Evolutionary conservation across 2,113 vertebrate genomes (phyloP).

Genomic region (Piprites chloris): DNA sequence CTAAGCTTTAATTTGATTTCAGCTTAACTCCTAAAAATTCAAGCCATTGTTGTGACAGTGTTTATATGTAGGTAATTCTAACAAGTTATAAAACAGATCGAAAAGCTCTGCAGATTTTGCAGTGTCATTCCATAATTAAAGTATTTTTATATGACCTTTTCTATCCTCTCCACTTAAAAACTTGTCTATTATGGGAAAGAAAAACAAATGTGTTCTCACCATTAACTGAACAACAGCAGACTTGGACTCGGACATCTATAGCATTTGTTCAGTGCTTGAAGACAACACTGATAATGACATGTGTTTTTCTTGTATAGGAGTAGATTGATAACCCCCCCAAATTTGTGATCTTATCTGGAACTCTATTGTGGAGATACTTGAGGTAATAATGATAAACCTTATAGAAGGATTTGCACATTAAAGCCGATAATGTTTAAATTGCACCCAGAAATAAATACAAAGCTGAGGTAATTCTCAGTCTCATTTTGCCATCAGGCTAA

Average conservation of each 20-base stretch:
- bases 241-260: not conserved
- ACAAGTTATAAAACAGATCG: not conserved
- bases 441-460: not conserved
- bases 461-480: not conserved
- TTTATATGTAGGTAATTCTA: not conserved
- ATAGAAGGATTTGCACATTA: not conserved
- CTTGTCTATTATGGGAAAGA: not conserved
- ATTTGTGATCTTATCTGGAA: not conserved
- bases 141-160: not conserved
- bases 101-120: not conserved
- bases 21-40: not conserved
- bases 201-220: not conserved
- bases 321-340: not conserved
- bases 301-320: not conserved
- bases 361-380: not conserved
- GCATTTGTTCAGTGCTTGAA: not conserved
- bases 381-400: not conserved
- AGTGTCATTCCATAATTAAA: not conserved
- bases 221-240: not conserved
- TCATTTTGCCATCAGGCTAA: not conserved
- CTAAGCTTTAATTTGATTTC: not conserved
- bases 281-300: not conserved
- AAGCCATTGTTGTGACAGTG: not conserved
- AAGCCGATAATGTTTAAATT: not conserved
- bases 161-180: not conserved